Evolutionary conservation across 2,888 invertebrate species (phyloP), one percentile per base, ranked within the genome.

Genomic region (Lobophora halterata): DNA sequence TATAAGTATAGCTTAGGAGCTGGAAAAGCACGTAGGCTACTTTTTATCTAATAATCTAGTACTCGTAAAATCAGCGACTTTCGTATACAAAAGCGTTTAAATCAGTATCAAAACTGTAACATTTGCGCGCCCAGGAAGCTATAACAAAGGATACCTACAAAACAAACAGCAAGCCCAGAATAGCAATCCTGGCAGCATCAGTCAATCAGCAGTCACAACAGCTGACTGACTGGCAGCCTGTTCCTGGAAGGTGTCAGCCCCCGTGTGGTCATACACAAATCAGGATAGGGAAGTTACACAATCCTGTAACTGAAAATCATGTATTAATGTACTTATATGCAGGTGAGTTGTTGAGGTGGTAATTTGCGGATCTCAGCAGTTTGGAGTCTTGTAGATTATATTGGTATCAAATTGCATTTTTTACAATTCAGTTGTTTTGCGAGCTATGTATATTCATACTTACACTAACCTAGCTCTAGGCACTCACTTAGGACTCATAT

Each of bases 141-240:
- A 26, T 3, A 36, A 19, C 30, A 36, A 56, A 57, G 52, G 52
- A 52, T 38, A 26, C 41, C 37, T 53, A 36, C 36, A 46, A 53
- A 50, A 60, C 49, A 55, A 55, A 52, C 52, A 55, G 38, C 26
- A 27, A 21, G 35, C 66, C 55, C 27, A 53, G 59, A 71, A 71
- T 71, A 71, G 61, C 57, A 23, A 31, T 33, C 44, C 64, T 65
- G 67, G 69, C 73, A 69, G 66, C 78, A 70, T 71, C 68, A 67
- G 78, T 82, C 83, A 79, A 78, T 85, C 85, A 82, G 65, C 75
- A 70, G 78, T 83, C 85, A 82, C 74, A 83, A 83, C 82, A 82
- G 54, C 53, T 54, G 56, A 14, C 39, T 37, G 33, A 21, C 34
- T 51, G 59, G 58, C 52, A 61, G 55, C 44, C 63, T 45, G 58